Percentiles rank a stretch among this genome's conserved stretches.
Conservation (phyloP, 2,888 invertebrate species). For the Flabesymbios commensalis region DNA sequence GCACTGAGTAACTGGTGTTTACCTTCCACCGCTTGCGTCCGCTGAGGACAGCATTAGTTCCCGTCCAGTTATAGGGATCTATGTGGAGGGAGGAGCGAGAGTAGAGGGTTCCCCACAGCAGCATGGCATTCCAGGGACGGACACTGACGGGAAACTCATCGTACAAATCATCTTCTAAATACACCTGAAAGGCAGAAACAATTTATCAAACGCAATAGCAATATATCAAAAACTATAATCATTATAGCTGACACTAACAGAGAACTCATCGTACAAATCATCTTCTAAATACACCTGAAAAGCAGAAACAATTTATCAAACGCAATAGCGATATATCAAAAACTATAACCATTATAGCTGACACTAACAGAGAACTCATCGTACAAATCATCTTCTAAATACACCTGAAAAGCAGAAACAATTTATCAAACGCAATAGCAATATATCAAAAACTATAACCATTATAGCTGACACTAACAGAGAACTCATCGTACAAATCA, state of each 20-base stretch:
- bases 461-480: conserved; percentile 48
- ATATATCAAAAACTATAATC: too few relatives aligned
- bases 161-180: conserved; percentile 56
- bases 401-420: too few relatives aligned
- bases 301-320: too few relatives aligned
- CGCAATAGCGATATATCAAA: too few relatives aligned
- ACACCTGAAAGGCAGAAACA: conserved; percentile 45
- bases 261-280: conserved; percentile 55
- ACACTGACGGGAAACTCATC: conserved; percentile 50
- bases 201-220: too few relatives aligned
- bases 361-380: conserved; percentile 50
- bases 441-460: too few relatives aligned
- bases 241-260: conserved; percentile 48
- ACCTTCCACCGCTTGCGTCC: conserved; percentile 60
- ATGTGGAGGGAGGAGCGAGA: conserved; percentile 58
- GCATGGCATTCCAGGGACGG: conserved; percentile 57
- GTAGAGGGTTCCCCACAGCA: conserved; percentile 57
- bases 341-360: too few relatives aligned
- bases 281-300: conserved; percentile 51
- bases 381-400: conserved; percentile 56
- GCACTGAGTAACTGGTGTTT: too few relatives aligned
- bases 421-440: too few relatives aligned
- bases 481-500: conserved; percentile 55
- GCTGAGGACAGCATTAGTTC: conserved; percentile 56
- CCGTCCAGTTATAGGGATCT: conserved; percentile 62